Conservation (phyloP, 1,140 invertebrate species). For the Metopolophium dirhodum region DNA sequence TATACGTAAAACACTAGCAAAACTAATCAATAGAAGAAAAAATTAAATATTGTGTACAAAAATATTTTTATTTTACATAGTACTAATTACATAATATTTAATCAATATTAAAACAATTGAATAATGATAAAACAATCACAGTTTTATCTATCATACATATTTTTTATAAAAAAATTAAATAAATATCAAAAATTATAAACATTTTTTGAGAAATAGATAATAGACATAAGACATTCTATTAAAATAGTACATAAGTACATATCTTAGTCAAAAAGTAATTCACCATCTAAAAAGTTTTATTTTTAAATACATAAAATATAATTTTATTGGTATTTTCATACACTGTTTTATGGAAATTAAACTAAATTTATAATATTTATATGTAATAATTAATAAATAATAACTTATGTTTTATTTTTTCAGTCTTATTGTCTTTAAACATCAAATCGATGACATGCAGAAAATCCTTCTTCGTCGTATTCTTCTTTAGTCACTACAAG, state of each 20-base stretch:
- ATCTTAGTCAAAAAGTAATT: background rate
- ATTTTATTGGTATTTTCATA: background rate
- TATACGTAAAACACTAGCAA: background rate
- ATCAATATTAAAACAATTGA: background rate
- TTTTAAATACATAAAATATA: background rate
- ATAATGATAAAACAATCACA: background rate
- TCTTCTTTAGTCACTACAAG: slow-evolving; percentile 81
- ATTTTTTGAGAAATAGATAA: background rate
- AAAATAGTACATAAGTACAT: background rate
- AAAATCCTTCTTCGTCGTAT: slow-evolving; percentile 86
- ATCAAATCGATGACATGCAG: slow-evolving; percentile 75
- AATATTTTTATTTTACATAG: background rate
- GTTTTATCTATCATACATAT: background rate
- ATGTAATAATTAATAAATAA: background rate
- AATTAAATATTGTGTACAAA: background rate
- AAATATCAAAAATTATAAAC: background rate
- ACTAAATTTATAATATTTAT: background rate
- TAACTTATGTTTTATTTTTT: background rate
- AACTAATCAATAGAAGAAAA: background rate
- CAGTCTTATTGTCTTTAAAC: slow-evolving; percentile 63
- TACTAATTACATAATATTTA: background rate
- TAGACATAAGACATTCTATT: background rate
- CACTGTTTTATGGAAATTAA: background rate
- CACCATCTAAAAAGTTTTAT: background rate
- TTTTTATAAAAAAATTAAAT: background rate